Percentiles rank a stretch among this genome's conserved stretches.
Conservation (phyloP, 2,113 vertebrate genomes). For the Rhynchomys soricoides region DNA sequence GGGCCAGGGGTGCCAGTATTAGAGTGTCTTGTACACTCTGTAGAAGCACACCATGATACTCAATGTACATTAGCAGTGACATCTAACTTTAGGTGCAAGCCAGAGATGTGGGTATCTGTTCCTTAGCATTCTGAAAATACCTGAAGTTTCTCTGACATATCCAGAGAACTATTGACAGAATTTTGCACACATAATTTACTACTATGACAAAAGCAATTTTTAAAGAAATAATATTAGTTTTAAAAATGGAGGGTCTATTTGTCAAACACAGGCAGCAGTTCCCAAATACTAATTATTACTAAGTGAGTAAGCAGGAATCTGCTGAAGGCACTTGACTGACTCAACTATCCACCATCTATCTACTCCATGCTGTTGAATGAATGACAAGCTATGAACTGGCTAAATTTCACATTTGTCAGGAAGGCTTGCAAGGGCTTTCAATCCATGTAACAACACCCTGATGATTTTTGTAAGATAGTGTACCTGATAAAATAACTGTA, state of each 20-base stretch:
- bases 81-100: constrained; percentile 79
- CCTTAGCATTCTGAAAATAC: constrained; percentile 80
- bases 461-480: constrained; percentile 72
- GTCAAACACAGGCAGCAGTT: constrained; percentile 71
- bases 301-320: constrained; percentile 76
- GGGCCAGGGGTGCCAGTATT: constrained; percentile 53
- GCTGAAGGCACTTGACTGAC: constrained; percentile 77
- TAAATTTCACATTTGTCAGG: constrained; percentile 76
- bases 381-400: constrained; percentile 81
- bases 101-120: constrained; percentile 50
- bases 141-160: constrained; percentile 72
- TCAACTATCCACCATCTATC: constrained; percentile 78
- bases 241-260: constrained; percentile 59
- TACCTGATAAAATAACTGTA: constrained; percentile 65
- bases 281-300: constrained; percentile 81
- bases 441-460: constrained; percentile 66
- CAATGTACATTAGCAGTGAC: constrained; percentile 79
- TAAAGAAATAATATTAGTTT: constrained; percentile 28
- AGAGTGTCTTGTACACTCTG: constrained; percentile 69
- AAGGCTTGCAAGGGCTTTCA: constrained; percentile 77
- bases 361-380: constrained; percentile 74
- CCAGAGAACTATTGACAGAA: constrained; percentile 75
- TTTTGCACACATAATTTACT: constrained; percentile 63
- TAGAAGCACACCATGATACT: constrained; percentile 59
- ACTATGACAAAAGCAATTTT: constrained; percentile 65